These are phyloP conservation scores for Odocoileus virginianus DNA, from an alignment of 2,113 vertebrate genomes.

Conservation along the genomic window DNA sequence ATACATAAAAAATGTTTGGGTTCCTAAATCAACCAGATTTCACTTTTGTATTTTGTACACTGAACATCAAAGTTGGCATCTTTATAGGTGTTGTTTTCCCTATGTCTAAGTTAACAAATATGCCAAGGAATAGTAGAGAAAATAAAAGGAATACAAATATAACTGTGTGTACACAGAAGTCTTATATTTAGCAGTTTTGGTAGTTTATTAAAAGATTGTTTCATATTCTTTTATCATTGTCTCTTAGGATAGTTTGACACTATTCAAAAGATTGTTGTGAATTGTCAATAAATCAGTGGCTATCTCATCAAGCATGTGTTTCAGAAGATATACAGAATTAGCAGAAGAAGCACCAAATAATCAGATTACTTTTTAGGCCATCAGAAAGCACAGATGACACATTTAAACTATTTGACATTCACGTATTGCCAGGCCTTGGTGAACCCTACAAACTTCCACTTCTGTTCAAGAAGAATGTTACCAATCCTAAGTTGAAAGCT, in stretches of 20 bases:
- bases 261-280: neutral
- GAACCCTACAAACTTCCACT: neutral
- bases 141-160: neutral
- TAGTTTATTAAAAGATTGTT: slow-evolving; percentile 14
- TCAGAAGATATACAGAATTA: neutral
- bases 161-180: neutral
- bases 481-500: neutral
- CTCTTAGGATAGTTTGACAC: neutral
- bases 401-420: neutral
- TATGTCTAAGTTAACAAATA: neutral
- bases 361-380: neutral
- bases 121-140: neutral
- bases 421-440: neutral
- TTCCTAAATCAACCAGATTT: slow-evolving; percentile 28
- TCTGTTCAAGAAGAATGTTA: neutral
- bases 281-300: neutral
- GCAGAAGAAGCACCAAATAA: neutral
- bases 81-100: neutral
- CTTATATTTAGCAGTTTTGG: neutral
- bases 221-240: neutral
- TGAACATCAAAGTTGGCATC: neutral
- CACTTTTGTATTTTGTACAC: slow-evolving; percentile 1
- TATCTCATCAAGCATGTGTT: neutral
- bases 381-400: neutral
- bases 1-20: neutral